Conservation (phyloP, 2,113 vertebrate genomes). For the Anhinga anhinga region DNA sequence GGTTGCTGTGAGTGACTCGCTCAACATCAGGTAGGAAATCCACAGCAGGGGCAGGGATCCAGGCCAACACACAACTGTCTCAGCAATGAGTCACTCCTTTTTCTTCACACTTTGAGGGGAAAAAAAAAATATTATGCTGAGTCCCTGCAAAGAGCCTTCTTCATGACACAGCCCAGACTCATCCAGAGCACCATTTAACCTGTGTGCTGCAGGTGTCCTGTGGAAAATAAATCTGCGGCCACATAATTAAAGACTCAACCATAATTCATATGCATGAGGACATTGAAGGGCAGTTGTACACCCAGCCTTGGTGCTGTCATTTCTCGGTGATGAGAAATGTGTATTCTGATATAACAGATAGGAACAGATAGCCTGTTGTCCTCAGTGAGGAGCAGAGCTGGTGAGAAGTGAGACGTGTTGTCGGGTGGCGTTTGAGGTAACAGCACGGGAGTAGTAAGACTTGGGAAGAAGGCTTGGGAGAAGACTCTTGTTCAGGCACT, state of each 20-base stretch:
- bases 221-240: constrained; percentile 29
- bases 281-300: background rate
- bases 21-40: constrained; percentile 40
- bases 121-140: background rate
- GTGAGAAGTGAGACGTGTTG: rapidly evolving
- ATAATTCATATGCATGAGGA: background rate
- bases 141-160: background rate
- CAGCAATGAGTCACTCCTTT: constrained; percentile 19
- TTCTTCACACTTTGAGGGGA: background rate
- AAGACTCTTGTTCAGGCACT: background rate
- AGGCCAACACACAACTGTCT: background rate
- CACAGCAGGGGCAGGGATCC: background rate
- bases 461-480: background rate
- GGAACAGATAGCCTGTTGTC: background rate
- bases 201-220: background rate
- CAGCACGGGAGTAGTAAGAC: background rate
- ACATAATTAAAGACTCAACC: constrained; percentile 19
- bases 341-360: background rate
- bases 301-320: background rate
- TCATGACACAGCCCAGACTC: background rate
- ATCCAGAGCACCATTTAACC: background rate
- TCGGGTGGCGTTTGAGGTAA: rapidly evolving
- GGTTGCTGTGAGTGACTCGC: constrained; percentile 14
- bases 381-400: background rate
- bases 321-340: background rate